Base-by-base conservation (phyloP, 2,113 vertebrate genomes). In the Anhinga anhinga region DNA sequence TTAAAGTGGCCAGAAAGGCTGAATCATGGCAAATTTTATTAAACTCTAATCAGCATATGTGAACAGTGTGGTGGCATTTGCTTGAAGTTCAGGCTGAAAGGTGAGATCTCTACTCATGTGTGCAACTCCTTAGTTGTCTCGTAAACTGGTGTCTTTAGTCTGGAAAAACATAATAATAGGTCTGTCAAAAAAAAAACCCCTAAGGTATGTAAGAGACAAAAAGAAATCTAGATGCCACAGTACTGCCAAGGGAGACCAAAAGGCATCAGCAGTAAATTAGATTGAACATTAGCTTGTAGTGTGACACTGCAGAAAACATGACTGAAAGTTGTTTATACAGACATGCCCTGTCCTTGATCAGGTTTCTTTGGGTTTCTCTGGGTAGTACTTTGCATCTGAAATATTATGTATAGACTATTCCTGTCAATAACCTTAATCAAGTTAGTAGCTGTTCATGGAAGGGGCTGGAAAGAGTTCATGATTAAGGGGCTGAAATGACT, bases 401-500 rank as follows among this genome's bases (percentile, higher is more conserved):
- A 73, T 45, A 21, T 45, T 44, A 20, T 13, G 17, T 52, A 44
- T 67, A 49, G 40, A 49, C 53, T 80, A 6, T 17, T 91, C 19
- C 36, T 77, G 27, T 81, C 76, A 84, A 81, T 81, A 95, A 70
- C 11, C 18, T 82, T 93, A 78, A 69, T 82, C n/a, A 74, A 84
- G 11, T 45, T 76, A 66, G 27, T 72, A 91, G 77, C 91, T 95
- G 44, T 72, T 95, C 69, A 72, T 89, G 52, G 69, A 95, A 94
- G 52, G 36, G 36, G 6, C 27, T 94, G 52, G 50, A 89, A 95
- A 81, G 1, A 29, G 59, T 42, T 91, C 32, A 26, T 84, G 65
- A 88, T 92, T 88, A 91, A 95, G 62, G 2, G 21, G 15, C 11
- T 79, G 65, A 92, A 96, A 86, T 84, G 56, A 85, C 25, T 87